These are phyloP conservation scores for Drosophila stalkeri DNA, from an alignment of 2,888 invertebrate genomes.

Conservation along the genomic window DNA sequence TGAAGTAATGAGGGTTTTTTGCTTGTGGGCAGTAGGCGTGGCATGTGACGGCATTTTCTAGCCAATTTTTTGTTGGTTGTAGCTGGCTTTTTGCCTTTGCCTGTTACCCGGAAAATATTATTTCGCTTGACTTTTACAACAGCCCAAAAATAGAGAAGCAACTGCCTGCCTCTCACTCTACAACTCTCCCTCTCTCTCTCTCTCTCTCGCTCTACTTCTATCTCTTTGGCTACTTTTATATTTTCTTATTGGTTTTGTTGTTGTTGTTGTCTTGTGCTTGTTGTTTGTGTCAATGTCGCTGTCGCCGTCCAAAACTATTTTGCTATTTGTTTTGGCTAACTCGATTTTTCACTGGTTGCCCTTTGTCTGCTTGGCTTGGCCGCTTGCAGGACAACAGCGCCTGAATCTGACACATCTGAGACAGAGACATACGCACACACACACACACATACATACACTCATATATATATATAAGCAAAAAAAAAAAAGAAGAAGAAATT, in stretches of 20 bases:
- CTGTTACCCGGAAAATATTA: constrained; percentile 80
- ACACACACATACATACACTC: background rate
- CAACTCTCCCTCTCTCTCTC: background rate
- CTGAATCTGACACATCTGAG: constrained; percentile 75
- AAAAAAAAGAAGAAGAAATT: too few relatives aligned
- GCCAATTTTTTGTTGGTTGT: constrained; percentile 42
- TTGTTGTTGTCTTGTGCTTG: constrained; percentile 32
- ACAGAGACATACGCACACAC: constrained; percentile 29
- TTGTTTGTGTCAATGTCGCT: constrained; percentile 65
- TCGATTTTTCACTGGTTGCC: constrained; percentile 79
- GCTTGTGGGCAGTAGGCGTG: background rate
- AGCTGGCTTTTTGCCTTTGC: constrained; percentile 47
- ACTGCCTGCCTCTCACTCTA: background rate
- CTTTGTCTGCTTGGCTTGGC: constrained; percentile 71
- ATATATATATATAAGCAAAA: background rate
- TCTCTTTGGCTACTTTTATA: constrained; percentile 46
- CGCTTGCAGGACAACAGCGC: constrained; percentile 26
- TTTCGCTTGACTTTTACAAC: constrained; percentile 82
- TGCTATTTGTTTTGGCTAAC: constrained; percentile 80
- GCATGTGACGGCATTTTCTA: constrained; percentile 9
- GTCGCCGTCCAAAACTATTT: constrained; percentile 72
- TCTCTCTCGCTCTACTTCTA: background rate
- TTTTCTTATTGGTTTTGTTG: constrained; percentile 52
- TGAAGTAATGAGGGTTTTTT: constrained; percentile 27
- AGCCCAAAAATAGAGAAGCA: constrained; percentile 48